Base-by-base conservation (phyloP, 2,797 vertebrate genomes). In the Rhodeus uyekii region DNA sequence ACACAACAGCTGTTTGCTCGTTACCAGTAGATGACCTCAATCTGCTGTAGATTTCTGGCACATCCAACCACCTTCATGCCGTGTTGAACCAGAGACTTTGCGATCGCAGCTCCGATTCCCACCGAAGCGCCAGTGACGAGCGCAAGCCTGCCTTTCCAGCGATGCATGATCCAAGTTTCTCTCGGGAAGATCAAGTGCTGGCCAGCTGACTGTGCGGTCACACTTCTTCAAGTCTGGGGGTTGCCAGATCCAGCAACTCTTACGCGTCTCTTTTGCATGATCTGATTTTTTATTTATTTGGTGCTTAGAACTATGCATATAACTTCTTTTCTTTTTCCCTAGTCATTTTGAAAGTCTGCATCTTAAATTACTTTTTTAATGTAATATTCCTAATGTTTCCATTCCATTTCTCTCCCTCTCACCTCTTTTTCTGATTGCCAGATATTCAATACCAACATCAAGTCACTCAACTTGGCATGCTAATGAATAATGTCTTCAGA, bases 61-160 rank as follows among this genome's bases (percentile, higher is more conserved):
- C 96, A 97, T 39, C 96, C 95, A 87, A 96, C 90, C 88, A 96
- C 96, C 85, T 92, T 95, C 94, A 97, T 94, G 27, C 96, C 95
- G 78, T 88, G 89, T 64, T 94, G 94, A 80, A 96, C 96, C 85
- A 97, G 89, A 73, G 94, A 94, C 77, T 92, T 90, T 9, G 93
- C 93, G 58, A 96, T 87, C 2, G 94, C 93, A 60, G 95, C 96
- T 7, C 96, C 96, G 75, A 96, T 96, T 71, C 95, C 96, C 69
- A 90, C 94, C 12, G 95, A 96, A 22, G 96, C 95, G 48, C 96
- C 96, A 18, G 95, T 97, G 84, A 97, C 95, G 77, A 97, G 90
- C 19, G 95, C 96, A 81, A 96, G 94, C 69, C 95, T 94, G 77
- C 91, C 94, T 82, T 81, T 87, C 96, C 96, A 97, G 84, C 95